phyloP scores from a whole-genome alignment of 2,113 vertebrate species.

The Salvelinus alpinus region DNA sequence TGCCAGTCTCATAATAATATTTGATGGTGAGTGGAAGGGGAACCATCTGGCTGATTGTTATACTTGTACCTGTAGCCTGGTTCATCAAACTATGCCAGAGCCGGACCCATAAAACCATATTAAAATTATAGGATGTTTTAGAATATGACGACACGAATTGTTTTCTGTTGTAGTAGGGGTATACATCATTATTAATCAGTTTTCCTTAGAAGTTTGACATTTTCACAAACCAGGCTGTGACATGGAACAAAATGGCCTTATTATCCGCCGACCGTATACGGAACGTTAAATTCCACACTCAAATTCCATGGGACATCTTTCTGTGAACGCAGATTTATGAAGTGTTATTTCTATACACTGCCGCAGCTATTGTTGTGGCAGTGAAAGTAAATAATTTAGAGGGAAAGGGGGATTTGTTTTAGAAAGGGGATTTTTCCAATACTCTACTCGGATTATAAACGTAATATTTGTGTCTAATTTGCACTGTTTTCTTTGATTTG shows the following conservation, averaged over 20 bases:
- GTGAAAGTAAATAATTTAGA: neutral
- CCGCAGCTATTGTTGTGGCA: conserved; percentile 21
- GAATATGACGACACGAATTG: neutral
- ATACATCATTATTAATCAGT: too few relatives aligned
- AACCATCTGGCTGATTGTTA: too few relatives aligned
- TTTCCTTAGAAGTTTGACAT: too few relatives aligned
- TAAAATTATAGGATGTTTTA: neutral
- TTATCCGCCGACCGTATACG: neutral
- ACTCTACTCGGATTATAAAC: neutral
- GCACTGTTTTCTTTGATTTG: neutral
- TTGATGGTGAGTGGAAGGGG: too few relatives aligned
- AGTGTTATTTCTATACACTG: conserved; percentile 14
- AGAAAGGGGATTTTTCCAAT: neutral
- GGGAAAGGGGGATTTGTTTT: neutral
- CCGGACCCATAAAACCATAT: neutral
- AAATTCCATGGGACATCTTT: neutral
- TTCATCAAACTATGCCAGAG: neutral
- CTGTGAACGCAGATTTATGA: conserved; percentile 14
- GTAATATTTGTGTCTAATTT: neutral
- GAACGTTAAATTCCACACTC: neutral
- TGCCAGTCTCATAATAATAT: too few relatives aligned
- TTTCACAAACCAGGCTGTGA: neutral
- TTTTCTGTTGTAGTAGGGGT: too few relatives aligned
- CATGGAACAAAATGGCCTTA: neutral
- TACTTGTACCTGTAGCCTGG: too few relatives aligned